Percentiles rank a stretch among this genome's conserved stretches.
Conservation (phyloP, 2,888 invertebrate genomes). For the Phengaris alcon region DNA sequence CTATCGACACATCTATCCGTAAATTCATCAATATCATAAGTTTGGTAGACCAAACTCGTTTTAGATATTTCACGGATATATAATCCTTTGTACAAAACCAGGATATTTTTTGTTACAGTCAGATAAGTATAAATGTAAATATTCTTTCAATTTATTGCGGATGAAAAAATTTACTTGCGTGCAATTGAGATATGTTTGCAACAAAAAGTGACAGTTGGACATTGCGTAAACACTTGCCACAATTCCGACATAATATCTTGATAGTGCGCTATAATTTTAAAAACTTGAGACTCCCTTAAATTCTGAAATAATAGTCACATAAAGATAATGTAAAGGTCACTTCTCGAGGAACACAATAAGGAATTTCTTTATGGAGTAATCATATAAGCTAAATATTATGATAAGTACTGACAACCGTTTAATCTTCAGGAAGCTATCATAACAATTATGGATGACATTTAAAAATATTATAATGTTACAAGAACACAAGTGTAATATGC, state of each 20-base stretch:
- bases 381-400: conserved; percentile 23
- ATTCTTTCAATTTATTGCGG: not conserved
- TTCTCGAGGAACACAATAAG: not conserved
- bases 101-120: not conserved
- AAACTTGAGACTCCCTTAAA: conserved; percentile 5
- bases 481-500: not conserved
- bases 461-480: not conserved
- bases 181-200: not conserved
- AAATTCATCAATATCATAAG: too few relatives aligned
- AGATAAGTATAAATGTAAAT: not conserved
- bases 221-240: not conserved
- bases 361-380: conserved; percentile 20
- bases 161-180: not conserved
- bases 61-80: too few relatives aligned
- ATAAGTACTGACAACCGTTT: conserved; percentile 19
- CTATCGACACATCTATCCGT: too few relatives aligned
- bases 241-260: not conserved
- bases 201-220: not conserved
- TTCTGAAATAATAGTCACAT: not conserved
- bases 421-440: conserved; percentile 19
- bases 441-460: conserved; percentile 17
- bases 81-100: not conserved
- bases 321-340: conserved; percentile 1
- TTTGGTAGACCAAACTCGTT: too few relatives aligned
- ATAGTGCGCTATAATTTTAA: not conserved